phyloP scores from a whole-genome alignment of 1,140 invertebrate genomes.

The Drosophila takahashii region DNA sequence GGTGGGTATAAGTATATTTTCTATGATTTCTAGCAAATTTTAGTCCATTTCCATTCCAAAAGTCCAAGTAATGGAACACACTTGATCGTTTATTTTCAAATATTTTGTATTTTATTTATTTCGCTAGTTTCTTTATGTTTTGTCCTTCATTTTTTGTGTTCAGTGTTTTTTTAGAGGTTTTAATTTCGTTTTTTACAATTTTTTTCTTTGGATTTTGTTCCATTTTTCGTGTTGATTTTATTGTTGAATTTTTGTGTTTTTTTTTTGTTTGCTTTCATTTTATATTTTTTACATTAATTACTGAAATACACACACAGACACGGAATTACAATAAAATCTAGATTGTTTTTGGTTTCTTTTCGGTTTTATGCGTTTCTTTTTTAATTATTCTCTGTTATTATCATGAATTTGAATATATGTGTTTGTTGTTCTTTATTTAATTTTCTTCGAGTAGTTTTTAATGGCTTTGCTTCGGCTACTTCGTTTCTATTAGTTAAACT shows the following conservation, averaged over 20 bases:
- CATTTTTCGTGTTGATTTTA: constrained; percentile 52
- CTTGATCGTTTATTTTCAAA: constrained; percentile 59
- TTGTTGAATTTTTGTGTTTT: constrained; percentile 43
- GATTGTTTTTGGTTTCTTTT: constrained; percentile 60
- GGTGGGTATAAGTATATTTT: background rate
- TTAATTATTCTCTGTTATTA: constrained; percentile 56
- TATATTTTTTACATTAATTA: constrained; percentile 73
- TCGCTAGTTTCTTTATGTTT: constrained; percentile 79
- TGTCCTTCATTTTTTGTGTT: constrained; percentile 59
- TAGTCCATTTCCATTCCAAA: background rate
- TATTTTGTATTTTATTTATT: constrained; percentile 81
- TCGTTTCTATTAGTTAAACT: constrained; percentile 67
- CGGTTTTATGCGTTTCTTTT: constrained; percentile 28
- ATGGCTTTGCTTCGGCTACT: constrained; percentile 42
- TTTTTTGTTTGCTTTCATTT: constrained; percentile 28
- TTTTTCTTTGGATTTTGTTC: constrained; percentile 51
- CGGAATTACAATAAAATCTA: constrained; percentile 83
- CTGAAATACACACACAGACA: constrained; percentile 83
- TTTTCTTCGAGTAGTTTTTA: constrained; percentile 35
- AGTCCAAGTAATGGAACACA: background rate
- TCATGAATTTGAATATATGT: constrained; percentile 70
- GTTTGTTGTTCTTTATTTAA: constrained; percentile 32
- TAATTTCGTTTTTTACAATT: constrained; percentile 62
- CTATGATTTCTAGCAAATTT: no score
- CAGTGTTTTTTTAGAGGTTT: constrained; percentile 58